Conservation (phyloP, 2,888 invertebrate genomes). For the Dasypolia templi region DNA sequence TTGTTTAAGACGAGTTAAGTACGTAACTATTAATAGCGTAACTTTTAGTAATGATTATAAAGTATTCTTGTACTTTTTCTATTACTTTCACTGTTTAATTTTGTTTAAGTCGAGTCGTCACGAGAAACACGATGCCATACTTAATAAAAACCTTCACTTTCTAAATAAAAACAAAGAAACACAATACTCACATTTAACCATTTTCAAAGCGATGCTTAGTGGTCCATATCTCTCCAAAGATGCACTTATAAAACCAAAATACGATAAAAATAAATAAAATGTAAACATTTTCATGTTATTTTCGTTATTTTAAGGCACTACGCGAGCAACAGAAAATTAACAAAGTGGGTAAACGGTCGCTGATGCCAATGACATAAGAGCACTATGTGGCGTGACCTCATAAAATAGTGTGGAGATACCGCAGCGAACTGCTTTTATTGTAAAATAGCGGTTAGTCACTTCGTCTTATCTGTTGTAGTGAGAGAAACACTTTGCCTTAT, state of each 20-base stretch:
- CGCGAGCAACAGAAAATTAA: not conserved
- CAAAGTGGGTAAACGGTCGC: not conserved
- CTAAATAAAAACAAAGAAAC: constrained; percentile 21
- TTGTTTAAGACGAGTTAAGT: not conserved
- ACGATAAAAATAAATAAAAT: constrained; percentile 37
- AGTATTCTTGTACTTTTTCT: not conserved
- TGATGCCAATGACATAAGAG: constrained; percentile 9
- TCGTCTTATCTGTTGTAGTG: constrained; percentile 16
- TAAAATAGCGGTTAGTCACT: constrained; percentile 17
- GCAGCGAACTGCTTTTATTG: constrained; percentile 6
- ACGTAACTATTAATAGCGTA: not conserved
- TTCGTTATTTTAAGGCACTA: constrained; percentile 7
- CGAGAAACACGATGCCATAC: not conserved
- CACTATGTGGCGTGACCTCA: constrained; percentile 15
- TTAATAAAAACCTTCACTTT: not conserved
- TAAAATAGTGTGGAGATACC: not conserved
- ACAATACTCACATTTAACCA: constrained; percentile 83
- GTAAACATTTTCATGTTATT: constrained; percentile 34
- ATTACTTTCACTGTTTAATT: not conserved
- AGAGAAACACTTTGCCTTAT: constrained; percentile 22
- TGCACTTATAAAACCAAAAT: constrained; percentile 50
- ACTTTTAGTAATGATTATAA: not conserved
- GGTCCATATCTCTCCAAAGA: constrained; percentile 85
- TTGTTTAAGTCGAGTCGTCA: not conserved
- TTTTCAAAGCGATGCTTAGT: constrained; percentile 77